Percentiles rank a stretch among this genome's conserved stretches.
Conservation (phyloP, 1,140 invertebrate species). For the Tetranychus cinnabarinus region DNA sequence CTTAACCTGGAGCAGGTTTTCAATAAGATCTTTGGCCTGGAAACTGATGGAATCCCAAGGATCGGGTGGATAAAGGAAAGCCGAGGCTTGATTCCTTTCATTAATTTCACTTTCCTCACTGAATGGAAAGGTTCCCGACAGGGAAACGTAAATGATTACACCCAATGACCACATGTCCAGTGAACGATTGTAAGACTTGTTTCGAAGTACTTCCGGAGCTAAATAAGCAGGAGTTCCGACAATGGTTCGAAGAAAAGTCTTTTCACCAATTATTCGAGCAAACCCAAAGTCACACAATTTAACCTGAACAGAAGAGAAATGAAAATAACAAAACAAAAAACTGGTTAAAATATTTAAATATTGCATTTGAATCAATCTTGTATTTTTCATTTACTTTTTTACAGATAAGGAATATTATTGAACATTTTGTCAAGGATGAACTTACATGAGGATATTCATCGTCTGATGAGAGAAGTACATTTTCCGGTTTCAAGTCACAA, state of each 20-base stretch:
- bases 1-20: slow-evolving; percentile 93
- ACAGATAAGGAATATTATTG: too few relatives aligned
- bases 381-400: too few relatives aligned
- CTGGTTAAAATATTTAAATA: background rate
- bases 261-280: slow-evolving; percentile 92
- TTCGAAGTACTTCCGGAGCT: slow-evolving; percentile 89
- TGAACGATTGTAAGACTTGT: slow-evolving; percentile 94
- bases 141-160: slow-evolving; percentile 85
- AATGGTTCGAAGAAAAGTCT: slow-evolving; percentile 84
- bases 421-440: background rate
- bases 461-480: slow-evolving; percentile 79
- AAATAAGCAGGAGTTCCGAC: slow-evolving; percentile 91
- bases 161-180: slow-evolving; percentile 99
- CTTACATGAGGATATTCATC: slow-evolving; percentile 66
- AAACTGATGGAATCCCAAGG: slow-evolving; percentile 93
- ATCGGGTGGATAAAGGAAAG: slow-evolving; percentile 96
- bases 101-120: slow-evolving; percentile 95
- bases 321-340: background rate
- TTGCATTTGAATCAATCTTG: background rate
- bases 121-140: slow-evolving; percentile 94
- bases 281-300: slow-evolving; percentile 98
- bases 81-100: slow-evolving; percentile 52
- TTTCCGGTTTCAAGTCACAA: slow-evolving; percentile 90
- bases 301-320: slow-evolving; percentile 27
- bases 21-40: slow-evolving; percentile 90